A percentile compares a stretch with the other conserved stretches of the same genome.
Conservation (phyloP, 2,113 vertebrate species). For the Phocoena sinus region DNA sequence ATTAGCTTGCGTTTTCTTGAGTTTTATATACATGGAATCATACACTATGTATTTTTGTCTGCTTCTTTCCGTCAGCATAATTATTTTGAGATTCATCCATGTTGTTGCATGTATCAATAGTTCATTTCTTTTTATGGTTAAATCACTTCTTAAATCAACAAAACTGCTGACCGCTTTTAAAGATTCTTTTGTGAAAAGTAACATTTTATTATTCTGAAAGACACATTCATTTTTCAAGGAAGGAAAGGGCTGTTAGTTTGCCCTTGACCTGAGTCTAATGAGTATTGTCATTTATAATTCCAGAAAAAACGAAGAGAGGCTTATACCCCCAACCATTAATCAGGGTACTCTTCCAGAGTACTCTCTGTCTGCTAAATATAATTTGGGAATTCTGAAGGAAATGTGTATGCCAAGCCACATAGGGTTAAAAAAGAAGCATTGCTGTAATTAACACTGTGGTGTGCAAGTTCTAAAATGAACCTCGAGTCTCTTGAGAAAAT, state of each 20-base stretch:
- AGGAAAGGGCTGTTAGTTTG: neutral
- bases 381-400: neutral
- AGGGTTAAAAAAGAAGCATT: neutral
- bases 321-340: neutral
- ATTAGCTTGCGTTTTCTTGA: neutral
- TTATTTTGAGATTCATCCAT: neutral
- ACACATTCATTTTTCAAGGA: neutral
- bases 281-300: neutral
- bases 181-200: slow-evolving; percentile 26
- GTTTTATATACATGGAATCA: neutral
- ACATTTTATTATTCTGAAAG: neutral
- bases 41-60: neutral
- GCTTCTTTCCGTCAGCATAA: neutral
- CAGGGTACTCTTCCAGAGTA: neutral
- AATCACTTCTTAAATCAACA: slow-evolving; percentile 10
- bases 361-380: neutral
- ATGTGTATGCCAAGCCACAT: neutral
- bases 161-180: slow-evolving; percentile 13
- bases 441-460: neutral
- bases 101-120: neutral
- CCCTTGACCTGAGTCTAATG: neutral
- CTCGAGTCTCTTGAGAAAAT: neutral
- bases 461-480: neutral
- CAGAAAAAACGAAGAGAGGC: neutral
- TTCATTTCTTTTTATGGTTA: neutral